Percentiles rank a stretch among this genome's conserved stretches.
Conservation (phyloP, 2,888 invertebrate genomes). For the Sicus ferrugineus region DNA sequence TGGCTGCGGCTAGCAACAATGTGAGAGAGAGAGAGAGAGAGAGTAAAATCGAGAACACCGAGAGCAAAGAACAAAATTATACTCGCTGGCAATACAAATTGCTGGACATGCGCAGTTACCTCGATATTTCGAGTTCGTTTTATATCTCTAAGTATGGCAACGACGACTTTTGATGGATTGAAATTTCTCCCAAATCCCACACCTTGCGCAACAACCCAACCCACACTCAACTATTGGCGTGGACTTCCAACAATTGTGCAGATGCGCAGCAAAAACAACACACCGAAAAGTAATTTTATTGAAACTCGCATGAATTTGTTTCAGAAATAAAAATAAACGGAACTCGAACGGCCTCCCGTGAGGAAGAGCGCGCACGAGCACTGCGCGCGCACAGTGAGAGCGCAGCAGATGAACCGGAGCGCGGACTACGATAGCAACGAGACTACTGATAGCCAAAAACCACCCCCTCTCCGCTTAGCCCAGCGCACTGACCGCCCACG, state of each 20-base stretch:
- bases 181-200: neutral
- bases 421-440: slow-evolving; percentile 3
- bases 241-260: slow-evolving; percentile 15
- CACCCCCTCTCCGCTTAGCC: slow-evolving; percentile 41
- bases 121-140: neutral
- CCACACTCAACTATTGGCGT: neutral
- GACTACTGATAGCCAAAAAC: slow-evolving; percentile 14
- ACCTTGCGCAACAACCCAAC: neutral
- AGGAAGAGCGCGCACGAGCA: slow-evolving; percentile 32
- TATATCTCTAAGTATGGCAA: neutral
- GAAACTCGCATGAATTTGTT: slow-evolving; percentile 6
- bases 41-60: neutral
- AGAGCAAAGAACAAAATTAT: too few relatives aligned
- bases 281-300: slow-evolving; percentile 7
- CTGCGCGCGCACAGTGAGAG: slow-evolving; percentile 11
- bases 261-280: slow-evolving; percentile 31
- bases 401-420: neutral
- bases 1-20: too few relatives aligned
- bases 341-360: neutral
- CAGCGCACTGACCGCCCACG: neutral
- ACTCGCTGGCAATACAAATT: slow-evolving; percentile 40
- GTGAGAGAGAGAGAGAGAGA: too few relatives aligned
- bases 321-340: slow-evolving; percentile 25
- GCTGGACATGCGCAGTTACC: slow-evolving; percentile 45
- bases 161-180: neutral